Conservation (phyloP, 2,888 invertebrate species). For the Hymenopus coronatus region DNA sequence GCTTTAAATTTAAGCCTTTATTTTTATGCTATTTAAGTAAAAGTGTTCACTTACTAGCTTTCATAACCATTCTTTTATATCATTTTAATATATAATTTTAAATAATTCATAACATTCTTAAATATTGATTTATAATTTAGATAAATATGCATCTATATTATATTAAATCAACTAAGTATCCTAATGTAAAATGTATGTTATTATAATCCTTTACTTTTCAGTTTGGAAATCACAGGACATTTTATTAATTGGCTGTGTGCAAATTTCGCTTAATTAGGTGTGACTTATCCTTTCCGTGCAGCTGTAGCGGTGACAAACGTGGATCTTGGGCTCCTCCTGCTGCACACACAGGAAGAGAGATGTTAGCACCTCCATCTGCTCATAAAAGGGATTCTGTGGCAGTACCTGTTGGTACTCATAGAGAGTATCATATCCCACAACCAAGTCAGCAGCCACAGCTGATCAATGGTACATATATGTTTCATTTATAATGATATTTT, state of each 20-base stretch:
- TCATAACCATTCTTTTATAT: too few relatives aligned
- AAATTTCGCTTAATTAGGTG: background rate
- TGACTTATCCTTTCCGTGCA: constrained; percentile 1
- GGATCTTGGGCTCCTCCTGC: constrained; percentile 57
- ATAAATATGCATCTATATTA: too few relatives aligned
- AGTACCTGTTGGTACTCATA: constrained; percentile 30
- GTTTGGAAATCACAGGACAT: background rate
- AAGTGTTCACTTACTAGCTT: too few relatives aligned
- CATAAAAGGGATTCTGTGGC: constrained; percentile 44
- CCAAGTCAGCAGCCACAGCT: constrained; percentile 19
- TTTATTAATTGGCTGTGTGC: background rate
- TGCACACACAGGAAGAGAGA: constrained; percentile 48
- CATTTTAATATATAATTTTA: too few relatives aligned
- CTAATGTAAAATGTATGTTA: background rate
- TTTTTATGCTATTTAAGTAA: too few relatives aligned
- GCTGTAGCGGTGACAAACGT: constrained; percentile 52
- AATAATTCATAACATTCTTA: too few relatives aligned
- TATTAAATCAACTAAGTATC: background rate
- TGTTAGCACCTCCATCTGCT: constrained; percentile 41
- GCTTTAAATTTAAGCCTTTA: too few relatives aligned
- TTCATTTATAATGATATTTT: background rate
- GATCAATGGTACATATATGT: background rate
- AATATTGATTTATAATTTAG: too few relatives aligned
- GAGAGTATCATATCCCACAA: constrained; percentile 35
- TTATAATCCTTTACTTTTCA: background rate